These are phyloP conservation scores for Cylas formicarius DNA, from an alignment of 1,140 invertebrate species.

Conservation along the genomic window DNA sequence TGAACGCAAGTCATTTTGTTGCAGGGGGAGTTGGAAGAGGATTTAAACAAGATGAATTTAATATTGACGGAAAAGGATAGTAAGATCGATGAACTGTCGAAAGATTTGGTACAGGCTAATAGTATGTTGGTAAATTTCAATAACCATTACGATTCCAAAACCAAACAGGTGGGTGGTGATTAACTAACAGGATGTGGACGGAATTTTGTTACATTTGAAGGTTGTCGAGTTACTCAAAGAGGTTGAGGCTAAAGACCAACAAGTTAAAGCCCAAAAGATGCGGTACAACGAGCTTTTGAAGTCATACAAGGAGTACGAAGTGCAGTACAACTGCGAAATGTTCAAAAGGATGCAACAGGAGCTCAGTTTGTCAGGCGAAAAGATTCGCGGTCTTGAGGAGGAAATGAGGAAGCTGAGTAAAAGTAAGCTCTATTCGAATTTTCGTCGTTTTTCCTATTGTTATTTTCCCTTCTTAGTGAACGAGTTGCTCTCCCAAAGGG, in stretches of 20 bases:
- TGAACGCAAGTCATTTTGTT: conserved; percentile 17
- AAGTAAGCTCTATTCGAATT: conserved; percentile 15
- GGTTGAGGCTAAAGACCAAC: conserved; percentile 19
- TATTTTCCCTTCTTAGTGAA: conserved; percentile 21
- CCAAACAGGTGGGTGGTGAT: conserved; percentile 23
- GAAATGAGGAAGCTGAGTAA: conserved; percentile 27
- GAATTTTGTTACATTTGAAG: conserved; percentile 11
- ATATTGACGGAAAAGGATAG: conserved; percentile 33
- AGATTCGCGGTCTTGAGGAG: conserved; percentile 24
- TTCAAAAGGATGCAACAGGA: conserved; percentile 19
- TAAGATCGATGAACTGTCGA: conserved; percentile 32
- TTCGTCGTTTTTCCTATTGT: neutral
- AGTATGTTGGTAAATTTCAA: conserved; percentile 35
- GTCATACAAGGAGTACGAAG: conserved; percentile 24
- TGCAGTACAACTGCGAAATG: conserved; percentile 20
- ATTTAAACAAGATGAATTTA: conserved; percentile 31
- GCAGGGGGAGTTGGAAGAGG: conserved; percentile 27
- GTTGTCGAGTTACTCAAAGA: conserved; percentile 19
- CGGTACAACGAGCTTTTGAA: conserved; percentile 16
- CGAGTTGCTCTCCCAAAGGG: conserved; percentile 21
- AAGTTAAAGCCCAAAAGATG: conserved; percentile 12
- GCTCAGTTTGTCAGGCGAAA: conserved; percentile 11
- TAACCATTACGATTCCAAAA: conserved; percentile 28
- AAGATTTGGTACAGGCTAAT: conserved; percentile 36
- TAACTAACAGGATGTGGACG: neutral